phyloP scores from a whole-genome alignment of 2,888 invertebrate species.

The Penaeus monodon region DNA sequence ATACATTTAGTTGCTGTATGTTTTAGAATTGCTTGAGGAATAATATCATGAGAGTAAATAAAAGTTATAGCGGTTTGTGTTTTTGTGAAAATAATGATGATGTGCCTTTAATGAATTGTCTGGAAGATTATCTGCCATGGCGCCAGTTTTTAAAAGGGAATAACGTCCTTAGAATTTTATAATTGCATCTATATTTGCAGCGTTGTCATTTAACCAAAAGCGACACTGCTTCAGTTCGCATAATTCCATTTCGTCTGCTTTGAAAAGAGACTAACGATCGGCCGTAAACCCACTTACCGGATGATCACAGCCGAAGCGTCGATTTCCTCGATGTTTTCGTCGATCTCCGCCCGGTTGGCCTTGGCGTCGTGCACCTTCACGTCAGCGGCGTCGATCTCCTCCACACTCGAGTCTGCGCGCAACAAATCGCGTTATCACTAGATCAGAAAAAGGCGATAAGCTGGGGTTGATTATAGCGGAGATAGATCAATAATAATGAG shows the following conservation, averaged over 20 bases:
- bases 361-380: constrained; percentile 64
- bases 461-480: not conserved
- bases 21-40: no score
- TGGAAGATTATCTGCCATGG: no score
- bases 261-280: not conserved
- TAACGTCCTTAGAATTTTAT: no score
- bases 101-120: no score
- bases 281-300: constrained; percentile 29
- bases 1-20: no score
- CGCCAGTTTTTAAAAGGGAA: no score
- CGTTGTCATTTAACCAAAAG: no score
- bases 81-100: no score
- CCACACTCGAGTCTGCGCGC: constrained; percentile 34
- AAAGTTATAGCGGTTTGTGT: no score
- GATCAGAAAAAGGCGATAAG: not conserved
- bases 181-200: no score
- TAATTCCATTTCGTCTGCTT: not conserved
- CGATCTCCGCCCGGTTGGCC: constrained; percentile 58
- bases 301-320: constrained; percentile 61
- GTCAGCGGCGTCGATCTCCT: constrained; percentile 61
- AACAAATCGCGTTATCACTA: not conserved
- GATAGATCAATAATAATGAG: not conserved
- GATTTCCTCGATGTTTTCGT: constrained; percentile 60
- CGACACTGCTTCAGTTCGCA: no score
- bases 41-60: no score